Evolutionary conservation across 2,113 vertebrate genomes (phyloP).

Genomic region (Stigmatopora nigra): DNA sequence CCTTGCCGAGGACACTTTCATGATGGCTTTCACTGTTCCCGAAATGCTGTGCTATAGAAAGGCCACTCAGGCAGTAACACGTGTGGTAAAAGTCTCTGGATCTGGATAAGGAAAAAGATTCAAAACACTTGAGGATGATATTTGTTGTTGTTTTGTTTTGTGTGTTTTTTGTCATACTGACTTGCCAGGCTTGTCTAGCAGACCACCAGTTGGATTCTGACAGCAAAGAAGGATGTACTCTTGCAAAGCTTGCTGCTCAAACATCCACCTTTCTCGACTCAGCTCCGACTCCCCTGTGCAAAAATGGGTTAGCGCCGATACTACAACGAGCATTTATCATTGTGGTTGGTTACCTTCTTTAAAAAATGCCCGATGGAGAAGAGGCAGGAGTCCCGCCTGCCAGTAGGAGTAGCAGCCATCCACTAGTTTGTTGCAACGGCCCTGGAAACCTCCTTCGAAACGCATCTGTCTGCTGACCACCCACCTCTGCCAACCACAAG

Average conservation of each 20-base stretch:
- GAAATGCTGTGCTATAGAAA: slow-evolving; percentile 93
- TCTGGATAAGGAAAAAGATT: slow-evolving; percentile 50
- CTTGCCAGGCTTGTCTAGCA: slow-evolving; percentile 96
- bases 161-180: slow-evolving; percentile 70
- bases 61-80: slow-evolving; percentile 93
- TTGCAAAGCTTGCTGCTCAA: slow-evolving; percentile 89
- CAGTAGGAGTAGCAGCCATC: slow-evolving; percentile 98
- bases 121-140: neutral
- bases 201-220: slow-evolving; percentile 86
- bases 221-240: slow-evolving; percentile 97
- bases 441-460: slow-evolving; percentile 95
- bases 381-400: slow-evolving; percentile 90
- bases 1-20: slow-evolving; percentile 76
- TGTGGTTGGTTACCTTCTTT: slow-evolving; percentile 71
- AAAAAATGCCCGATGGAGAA: slow-evolving; percentile 86
- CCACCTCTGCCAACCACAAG: slow-evolving; percentile 74
- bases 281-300: slow-evolving; percentile 78
- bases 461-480: slow-evolving; percentile 90
- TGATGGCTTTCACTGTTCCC: slow-evolving; percentile 81
- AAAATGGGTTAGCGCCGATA: neutral
- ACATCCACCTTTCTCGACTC: slow-evolving; percentile 88
- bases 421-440: slow-evolving; percentile 96
- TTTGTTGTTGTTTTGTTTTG: slow-evolving; percentile 18
- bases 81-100: slow-evolving; percentile 98
- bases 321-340: neutral